Percentiles rank a stretch among this genome's conserved stretches.
Evolutionary conservation across 2,888 invertebrate species (phyloP).

Genomic region (Orthonevra nobilis): DNA sequence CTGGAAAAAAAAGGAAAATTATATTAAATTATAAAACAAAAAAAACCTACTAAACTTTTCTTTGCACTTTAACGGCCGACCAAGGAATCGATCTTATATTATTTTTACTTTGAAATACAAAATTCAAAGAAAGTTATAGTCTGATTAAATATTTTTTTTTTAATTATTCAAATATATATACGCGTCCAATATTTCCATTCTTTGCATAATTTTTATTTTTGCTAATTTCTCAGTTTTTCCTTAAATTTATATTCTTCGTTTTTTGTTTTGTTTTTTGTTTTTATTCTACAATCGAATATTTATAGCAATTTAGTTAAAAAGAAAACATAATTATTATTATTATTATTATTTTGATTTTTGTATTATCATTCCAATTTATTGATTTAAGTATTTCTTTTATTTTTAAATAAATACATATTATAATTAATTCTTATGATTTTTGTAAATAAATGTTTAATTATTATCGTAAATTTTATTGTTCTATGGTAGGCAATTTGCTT

Average conservation of each 20-base stretch:
- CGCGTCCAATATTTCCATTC: neutral
- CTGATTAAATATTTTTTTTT: conserved; percentile 23
- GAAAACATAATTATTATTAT: conserved; percentile 23
- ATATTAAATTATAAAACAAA: too few relatives aligned
- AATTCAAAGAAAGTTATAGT: conserved; percentile 9
- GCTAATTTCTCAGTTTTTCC: neutral
- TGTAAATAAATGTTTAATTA: conserved; percentile 60
- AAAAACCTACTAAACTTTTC: conserved; percentile 49
- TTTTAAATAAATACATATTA: conserved; percentile 37
- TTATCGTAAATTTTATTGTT: conserved; percentile 41
- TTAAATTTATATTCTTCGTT: neutral
- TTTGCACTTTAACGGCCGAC: conserved; percentile 5
- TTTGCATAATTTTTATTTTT: neutral
- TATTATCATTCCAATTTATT: conserved; percentile 72
- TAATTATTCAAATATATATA: neutral
- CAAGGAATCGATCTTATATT: neutral
- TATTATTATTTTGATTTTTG: conserved; percentile 59
- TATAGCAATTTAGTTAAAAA: conserved; percentile 48
- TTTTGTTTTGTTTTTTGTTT: too few relatives aligned
- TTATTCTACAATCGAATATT: conserved; percentile 27
- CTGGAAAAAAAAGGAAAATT: too few relatives aligned
- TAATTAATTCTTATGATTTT: conserved; percentile 44
- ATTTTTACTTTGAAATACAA: neutral
- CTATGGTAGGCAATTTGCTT: conserved; percentile 68
- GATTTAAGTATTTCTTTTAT: conserved; percentile 59